Evolutionary conservation across 2,888 invertebrate species (phyloP).

Genomic region (Mythimna albipuncta): DNA sequence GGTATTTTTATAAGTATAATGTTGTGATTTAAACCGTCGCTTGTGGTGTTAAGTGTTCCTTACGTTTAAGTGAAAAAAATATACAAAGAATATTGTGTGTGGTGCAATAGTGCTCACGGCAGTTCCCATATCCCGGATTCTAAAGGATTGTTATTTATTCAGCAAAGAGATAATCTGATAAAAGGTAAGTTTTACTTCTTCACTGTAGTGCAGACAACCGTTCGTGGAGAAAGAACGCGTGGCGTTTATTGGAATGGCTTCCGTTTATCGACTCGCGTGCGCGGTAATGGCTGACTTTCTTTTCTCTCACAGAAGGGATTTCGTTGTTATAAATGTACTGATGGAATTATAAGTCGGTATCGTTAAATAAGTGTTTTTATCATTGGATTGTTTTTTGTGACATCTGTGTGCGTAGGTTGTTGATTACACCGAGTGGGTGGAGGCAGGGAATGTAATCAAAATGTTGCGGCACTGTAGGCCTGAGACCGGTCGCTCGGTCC

Average conservation of each 20-base stretch:
- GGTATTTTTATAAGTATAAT: conserved; percentile 83
- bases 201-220: conserved; percentile 53
- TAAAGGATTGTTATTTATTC: conserved; percentile 83
- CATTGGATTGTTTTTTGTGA: conserved; percentile 70
- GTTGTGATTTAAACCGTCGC: conserved; percentile 85
- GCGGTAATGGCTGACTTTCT: conserved; percentile 90
- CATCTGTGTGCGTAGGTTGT: conserved; percentile 61
- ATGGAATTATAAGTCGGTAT: conserved; percentile 58
- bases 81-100: conserved; percentile 83
- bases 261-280: conserved; percentile 90
- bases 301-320: conserved; percentile 74
- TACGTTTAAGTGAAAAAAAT: conserved; percentile 81
- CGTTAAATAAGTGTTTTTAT: conserved; percentile 57
- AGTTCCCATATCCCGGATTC: conserved; percentile 83
- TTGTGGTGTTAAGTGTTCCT: conserved; percentile 86
- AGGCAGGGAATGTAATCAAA: conserved; percentile 78
- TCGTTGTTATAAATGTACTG: conserved; percentile 63
- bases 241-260: conserved; percentile 87
- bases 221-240: conserved; percentile 73
- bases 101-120: conserved; percentile 85
- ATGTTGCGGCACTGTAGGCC: conserved; percentile 64
- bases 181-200: conserved; percentile 80
- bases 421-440: conserved; percentile 77
- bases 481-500: conserved; percentile 64
- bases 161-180: conserved; percentile 77